Conservation (phyloP, 2,113 vertebrate species). For the Salvator merianae region DNA sequence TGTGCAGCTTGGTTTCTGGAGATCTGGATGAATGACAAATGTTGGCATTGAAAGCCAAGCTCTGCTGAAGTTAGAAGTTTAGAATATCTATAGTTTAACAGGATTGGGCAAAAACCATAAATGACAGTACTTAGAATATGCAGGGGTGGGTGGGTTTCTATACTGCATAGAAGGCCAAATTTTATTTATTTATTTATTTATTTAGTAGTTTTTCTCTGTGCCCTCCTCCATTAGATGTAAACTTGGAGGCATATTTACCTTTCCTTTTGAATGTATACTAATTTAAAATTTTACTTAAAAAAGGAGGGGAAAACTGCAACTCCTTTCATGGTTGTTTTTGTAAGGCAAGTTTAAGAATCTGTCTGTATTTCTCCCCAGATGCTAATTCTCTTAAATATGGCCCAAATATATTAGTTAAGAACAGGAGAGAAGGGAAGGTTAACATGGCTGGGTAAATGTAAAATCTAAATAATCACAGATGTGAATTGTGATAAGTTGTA, state of each 20-base stretch:
- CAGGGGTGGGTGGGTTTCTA: no score
- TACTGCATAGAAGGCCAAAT: no score
- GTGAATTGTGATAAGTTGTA: background rate
- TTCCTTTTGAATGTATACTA: slow-evolving; percentile 24
- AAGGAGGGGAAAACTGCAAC: slow-evolving; percentile 9
- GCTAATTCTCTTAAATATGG: slow-evolving; percentile 11
- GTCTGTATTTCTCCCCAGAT: slow-evolving; percentile 20
- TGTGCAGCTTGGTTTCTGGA: background rate
- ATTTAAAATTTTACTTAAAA: slow-evolving; percentile 25
- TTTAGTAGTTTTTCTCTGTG: background rate
- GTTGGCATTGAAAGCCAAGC: background rate
- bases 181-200: background rate
- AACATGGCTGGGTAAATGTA: background rate
- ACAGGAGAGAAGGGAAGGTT: background rate
- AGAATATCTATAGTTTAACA: background rate
- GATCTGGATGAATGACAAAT: background rate
- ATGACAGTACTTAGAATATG: background rate
- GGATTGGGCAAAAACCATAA: background rate
- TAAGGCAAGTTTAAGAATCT: slow-evolving; percentile 36
- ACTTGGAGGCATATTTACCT: slow-evolving; percentile 2
- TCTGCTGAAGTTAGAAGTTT: background rate
- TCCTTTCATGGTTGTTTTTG: slow-evolving; percentile 14
- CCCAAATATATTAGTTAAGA: background rate
- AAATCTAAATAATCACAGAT: background rate
- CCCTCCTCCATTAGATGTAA: background rate